These are phyloP conservation scores for Orius laevigatus DNA, from an alignment of 1,140 invertebrate genomes.

Conservation along the genomic window DNA sequence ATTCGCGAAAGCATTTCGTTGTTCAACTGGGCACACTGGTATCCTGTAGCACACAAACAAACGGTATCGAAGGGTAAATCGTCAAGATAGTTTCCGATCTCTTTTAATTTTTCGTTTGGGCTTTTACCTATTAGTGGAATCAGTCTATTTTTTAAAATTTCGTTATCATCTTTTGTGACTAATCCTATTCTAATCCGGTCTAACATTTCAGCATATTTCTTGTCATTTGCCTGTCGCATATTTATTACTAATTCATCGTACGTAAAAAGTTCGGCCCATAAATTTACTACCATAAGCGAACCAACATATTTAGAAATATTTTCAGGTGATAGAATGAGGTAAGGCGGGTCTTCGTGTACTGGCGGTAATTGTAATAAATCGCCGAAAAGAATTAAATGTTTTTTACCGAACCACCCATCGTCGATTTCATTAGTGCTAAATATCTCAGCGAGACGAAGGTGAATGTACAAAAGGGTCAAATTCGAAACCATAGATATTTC, in stretches of 20 bases:
- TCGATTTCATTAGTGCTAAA: constrained; percentile 14
- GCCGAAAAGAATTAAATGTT: constrained; percentile 16
- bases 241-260: constrained; percentile 20
- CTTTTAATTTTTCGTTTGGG: no score
- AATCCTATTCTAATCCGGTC: no score
- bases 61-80: no score
- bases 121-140: no score
- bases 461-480: constrained; percentile 19
- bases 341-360: constrained; percentile 21
- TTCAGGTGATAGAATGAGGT: constrained; percentile 17
- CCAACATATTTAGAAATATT: constrained; percentile 20
- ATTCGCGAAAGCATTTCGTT: no score
- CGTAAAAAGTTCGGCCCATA: constrained; percentile 19
- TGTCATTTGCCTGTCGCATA: constrained; percentile 18
- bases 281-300: constrained; percentile 15
- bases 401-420: constrained; percentile 17
- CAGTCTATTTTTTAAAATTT: no score
- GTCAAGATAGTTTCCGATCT: no score
- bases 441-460: constrained; percentile 17
- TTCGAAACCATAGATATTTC: constrained; percentile 27
- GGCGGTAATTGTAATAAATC: constrained; percentile 25
- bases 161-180: neutral
- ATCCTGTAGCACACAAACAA: no score
- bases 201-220: neutral
- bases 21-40: no score